Base-by-base conservation (phyloP, 2,113 vertebrate species). In the Tauraco erythrolophus region DNA sequence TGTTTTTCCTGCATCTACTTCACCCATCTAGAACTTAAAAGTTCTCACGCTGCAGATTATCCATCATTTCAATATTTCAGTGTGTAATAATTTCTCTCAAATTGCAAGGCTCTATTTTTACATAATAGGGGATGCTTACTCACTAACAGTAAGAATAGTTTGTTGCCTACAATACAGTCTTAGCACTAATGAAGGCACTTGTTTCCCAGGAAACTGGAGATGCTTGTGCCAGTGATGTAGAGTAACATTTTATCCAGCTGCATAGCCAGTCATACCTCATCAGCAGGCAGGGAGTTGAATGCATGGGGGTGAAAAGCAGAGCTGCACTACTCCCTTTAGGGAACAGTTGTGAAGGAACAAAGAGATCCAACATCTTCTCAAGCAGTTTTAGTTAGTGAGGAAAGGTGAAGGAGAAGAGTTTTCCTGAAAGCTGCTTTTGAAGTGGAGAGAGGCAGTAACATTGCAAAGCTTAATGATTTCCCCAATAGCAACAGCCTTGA, bases 141-240 rank as follows among this genome's bases (percentile, higher is more conserved):
- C 93, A 96, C 84, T 72, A 72, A 80, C 11, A 39, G 84, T 85
- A 97, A 97, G 97, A 98, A 98, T 95, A 98, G 92, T 91, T 91
- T 94, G 91, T 97, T 97, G 96, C 96, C 97, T 97, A 85, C 94
- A 96, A 65, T 95, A 83, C 77, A 95, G 68, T 45, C 69, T 97
- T 92, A 43, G 71, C 87, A 87, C 85, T 96, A 94, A 92, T 69
- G 83, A 94, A 98, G 86, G 66, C 91, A 95, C 84, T 95, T 88
- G 97, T 98, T 98, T 94, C 97, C 97, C 96, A 96, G 98, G 97
- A 98, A 98, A 98, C 98, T 71, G 7, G 60, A 94, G 71, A 11
- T 86, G 89, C 76, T 96, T 97, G 68, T 92, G 94, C 77, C 75
- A 92, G 60, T 70, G 90, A 89, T 79, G 46, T 43, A 76, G 27